Conservation (phyloP, 2,888 invertebrate species). For the Listrodromus nycthemerus region DNA sequence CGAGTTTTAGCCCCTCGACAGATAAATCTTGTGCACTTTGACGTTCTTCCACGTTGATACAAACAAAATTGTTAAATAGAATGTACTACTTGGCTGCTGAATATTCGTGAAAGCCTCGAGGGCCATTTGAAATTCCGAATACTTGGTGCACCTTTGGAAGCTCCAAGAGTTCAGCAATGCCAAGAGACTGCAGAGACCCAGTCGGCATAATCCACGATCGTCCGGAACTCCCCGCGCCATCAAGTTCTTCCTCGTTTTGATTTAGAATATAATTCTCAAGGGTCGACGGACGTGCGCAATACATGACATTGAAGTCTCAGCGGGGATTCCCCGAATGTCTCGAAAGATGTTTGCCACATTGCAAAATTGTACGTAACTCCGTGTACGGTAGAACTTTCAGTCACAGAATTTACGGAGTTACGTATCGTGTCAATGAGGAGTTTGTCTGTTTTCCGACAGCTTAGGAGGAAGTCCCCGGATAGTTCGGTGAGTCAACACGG, state of each 20-base stretch:
- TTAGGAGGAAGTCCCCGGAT: background rate
- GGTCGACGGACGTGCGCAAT: slow-evolving; percentile 15
- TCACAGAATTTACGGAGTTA: background rate
- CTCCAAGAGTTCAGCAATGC: background rate
- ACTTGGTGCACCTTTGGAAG: slow-evolving; percentile 16
- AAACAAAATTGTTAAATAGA: slow-evolving; percentile 42
- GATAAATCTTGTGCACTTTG: background rate
- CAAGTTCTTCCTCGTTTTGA: slow-evolving; percentile 34
- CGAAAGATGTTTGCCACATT: slow-evolving; percentile 11
- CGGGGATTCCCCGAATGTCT: background rate
- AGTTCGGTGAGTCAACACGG: slow-evolving; percentile 11
- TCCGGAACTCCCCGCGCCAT: slow-evolving; percentile 21
- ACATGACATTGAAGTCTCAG: slow-evolving; percentile 20
- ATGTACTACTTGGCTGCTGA: slow-evolving; percentile 50
- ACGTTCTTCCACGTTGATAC: slow-evolving; percentile 19
- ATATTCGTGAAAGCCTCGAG: slow-evolving; percentile 65
- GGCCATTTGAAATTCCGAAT: slow-evolving; percentile 67
- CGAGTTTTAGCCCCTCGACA: slow-evolving; percentile 15
- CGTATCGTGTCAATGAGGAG: slow-evolving; percentile 21
- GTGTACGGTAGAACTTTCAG: background rate
- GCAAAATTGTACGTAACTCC: background rate
- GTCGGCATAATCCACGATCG: slow-evolving; percentile 2
- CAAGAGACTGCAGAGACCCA: slow-evolving; percentile 21
- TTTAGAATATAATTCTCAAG: slow-evolving; percentile 37
- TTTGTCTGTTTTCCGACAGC: slow-evolving; percentile 1